phyloP scores from a whole-genome alignment of 2,888 invertebrate species.

The Seladonia tumulorum region DNA sequence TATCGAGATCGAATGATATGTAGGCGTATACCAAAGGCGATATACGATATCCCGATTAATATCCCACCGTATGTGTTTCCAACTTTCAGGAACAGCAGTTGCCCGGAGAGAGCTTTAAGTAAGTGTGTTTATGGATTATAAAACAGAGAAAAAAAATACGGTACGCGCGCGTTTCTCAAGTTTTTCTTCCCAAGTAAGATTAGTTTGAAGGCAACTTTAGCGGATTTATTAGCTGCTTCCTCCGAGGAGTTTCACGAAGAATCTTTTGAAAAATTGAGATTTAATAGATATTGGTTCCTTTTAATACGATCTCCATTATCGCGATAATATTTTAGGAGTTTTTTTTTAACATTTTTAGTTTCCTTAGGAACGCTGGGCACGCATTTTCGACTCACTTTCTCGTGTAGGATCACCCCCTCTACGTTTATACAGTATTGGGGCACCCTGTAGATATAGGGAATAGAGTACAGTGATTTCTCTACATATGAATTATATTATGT shows the following conservation, averaged over 20 bases:
- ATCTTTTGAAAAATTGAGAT: not conserved
- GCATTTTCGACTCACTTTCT: no score
- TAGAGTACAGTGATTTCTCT: no score
- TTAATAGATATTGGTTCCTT: not conserved
- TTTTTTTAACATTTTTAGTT: no score
- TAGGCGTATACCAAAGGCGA: not conserved
- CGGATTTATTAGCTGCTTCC: not conserved
- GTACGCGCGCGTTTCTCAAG: not conserved
- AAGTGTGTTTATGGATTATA: not conserved
- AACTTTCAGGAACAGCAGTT: constrained; percentile 1
- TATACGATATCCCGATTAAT: constrained; percentile 18
- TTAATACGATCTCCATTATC: not conserved
- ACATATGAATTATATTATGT: no score
- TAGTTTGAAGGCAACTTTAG: not conserved
- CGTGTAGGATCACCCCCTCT: no score
- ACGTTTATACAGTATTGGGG: no score
- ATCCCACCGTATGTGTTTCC: not conserved
- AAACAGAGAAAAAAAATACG: not conserved
- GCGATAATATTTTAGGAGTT: no score
- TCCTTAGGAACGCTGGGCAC: no score
- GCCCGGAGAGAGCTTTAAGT: not conserved
- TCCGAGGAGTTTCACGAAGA: not conserved
- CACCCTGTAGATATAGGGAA: no score
- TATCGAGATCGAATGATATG: constrained; percentile 40
- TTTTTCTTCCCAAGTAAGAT: not conserved